Conservation (phyloP, 2,113 vertebrate species). For the Miniopterus natalensis region DNA sequence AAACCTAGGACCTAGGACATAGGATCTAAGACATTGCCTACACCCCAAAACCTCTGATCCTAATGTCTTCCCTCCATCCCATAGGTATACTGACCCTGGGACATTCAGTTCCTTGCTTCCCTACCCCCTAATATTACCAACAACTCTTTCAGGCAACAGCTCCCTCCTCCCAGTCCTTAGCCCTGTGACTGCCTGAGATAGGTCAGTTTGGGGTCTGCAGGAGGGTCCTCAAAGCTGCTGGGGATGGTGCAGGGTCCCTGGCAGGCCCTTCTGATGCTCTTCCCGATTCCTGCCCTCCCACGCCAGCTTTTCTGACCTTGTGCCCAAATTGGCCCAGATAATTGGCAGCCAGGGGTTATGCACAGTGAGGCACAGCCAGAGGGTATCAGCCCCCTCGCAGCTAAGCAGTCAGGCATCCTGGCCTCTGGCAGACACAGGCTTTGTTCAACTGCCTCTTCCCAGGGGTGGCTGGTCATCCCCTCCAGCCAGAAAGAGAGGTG, state of each 20-base stretch:
- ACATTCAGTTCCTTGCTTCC: not conserved
- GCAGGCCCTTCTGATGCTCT: not conserved
- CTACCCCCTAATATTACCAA: not conserved
- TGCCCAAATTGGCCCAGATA: not conserved
- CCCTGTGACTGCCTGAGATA: not conserved
- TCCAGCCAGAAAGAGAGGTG: not conserved
- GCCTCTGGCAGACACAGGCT: not conserved
- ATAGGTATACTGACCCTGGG: not conserved
- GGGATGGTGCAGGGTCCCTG: not conserved
- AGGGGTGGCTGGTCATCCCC: not conserved
- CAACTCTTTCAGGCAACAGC: not conserved
- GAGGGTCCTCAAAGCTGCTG: no score
- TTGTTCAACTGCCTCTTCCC: conserved; percentile 36
- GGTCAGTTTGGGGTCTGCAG: not conserved
- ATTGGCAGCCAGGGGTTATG: not conserved
- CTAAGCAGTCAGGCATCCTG: not conserved
- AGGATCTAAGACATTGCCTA: not conserved
- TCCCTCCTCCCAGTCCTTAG: not conserved
- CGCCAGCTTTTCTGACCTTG: not conserved
- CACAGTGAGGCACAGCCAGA: not conserved
- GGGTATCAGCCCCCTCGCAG: not conserved
- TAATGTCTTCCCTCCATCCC: not conserved
- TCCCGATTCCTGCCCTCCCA: no score
- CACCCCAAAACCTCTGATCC: not conserved
- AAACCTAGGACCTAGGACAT: no score